Evolutionary conservation across 2,888 invertebrate species (phyloP).

Genomic region (Vandiemenella viatica): DNA sequence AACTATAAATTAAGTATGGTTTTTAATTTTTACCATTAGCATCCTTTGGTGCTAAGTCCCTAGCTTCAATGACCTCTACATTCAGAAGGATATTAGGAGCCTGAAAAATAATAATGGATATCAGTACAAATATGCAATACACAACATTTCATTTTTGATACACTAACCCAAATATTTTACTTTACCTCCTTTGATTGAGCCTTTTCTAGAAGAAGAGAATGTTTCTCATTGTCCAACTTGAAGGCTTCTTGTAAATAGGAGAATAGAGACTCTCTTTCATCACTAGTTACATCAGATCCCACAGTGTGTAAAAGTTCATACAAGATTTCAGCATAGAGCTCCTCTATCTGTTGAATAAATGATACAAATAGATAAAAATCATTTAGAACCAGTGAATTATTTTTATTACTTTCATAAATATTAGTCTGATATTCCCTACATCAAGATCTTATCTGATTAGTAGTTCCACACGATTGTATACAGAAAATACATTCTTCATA

Average conservation of each 20-base stretch:
- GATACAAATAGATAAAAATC: too few relatives aligned
- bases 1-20: background rate
- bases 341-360: slow-evolving; percentile 69
- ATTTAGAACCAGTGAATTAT: too few relatives aligned
- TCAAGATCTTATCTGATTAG: too few relatives aligned
- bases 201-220: slow-evolving; percentile 50
- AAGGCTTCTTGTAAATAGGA: slow-evolving; percentile 68
- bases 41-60: slow-evolving; percentile 70
- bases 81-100: slow-evolving; percentile 71
- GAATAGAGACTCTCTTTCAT: slow-evolving; percentile 51
- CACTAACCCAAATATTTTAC: too few relatives aligned
- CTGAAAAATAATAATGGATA: slow-evolving; percentile 22
- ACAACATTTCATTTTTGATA: too few relatives aligned
- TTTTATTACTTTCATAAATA: too few relatives aligned
- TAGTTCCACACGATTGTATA: too few relatives aligned
- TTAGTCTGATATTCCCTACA: too few relatives aligned
- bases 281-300: slow-evolving; percentile 56
- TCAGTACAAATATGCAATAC: too few relatives aligned
- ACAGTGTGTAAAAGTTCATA: slow-evolving; percentile 74
- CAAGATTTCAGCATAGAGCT: slow-evolving; percentile 68
- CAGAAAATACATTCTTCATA: too few relatives aligned
- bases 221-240: slow-evolving; percentile 60
- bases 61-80: slow-evolving; percentile 74
- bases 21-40: slow-evolving; percentile 53
- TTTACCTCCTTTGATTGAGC: slow-evolving; percentile 56